Evolutionary conservation across 2,113 vertebrate species (phyloP).

Genomic region (Riparia riparia): DNA sequence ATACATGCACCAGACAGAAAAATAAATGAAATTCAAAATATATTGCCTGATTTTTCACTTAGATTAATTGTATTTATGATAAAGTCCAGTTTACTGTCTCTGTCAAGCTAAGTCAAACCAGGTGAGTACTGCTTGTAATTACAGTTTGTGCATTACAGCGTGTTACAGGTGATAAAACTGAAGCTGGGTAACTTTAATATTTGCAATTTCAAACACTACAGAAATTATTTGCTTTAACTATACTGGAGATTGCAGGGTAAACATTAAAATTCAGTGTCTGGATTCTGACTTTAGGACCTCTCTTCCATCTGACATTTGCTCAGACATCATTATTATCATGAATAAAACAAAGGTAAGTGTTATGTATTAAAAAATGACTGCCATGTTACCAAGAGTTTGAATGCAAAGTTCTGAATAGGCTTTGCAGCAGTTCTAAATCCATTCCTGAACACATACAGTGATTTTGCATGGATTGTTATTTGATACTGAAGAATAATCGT

Average conservation of each 20-base stretch:
- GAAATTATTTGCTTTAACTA: slow-evolving; percentile 19
- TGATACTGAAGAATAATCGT: background rate
- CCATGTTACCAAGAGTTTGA: background rate
- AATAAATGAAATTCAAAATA: background rate
- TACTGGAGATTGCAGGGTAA: slow-evolving; percentile 1
- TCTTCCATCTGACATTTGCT: slow-evolving; percentile 42
- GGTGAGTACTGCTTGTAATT: background rate
- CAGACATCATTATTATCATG: slow-evolving; percentile 17
- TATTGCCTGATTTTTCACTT: background rate
- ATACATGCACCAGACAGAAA: background rate
- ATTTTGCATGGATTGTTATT: background rate
- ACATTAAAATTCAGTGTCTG: background rate
- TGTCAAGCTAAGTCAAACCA: background rate
- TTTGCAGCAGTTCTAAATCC: background rate
- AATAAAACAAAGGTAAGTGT: background rate
- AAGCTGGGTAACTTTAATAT: background rate
- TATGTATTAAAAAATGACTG: background rate
- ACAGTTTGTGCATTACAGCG: background rate
- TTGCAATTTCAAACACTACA: background rate
- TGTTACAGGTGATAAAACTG: background rate
- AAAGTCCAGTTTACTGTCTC: background rate
- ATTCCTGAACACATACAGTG: background rate
- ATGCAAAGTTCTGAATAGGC: background rate
- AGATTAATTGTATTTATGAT: background rate
- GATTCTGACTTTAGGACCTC: background rate